A percentile compares a stretch with the other conserved stretches of the same genome.
Conservation (phyloP, 2,797 vertebrate species). For the Falco rusticolus region DNA sequence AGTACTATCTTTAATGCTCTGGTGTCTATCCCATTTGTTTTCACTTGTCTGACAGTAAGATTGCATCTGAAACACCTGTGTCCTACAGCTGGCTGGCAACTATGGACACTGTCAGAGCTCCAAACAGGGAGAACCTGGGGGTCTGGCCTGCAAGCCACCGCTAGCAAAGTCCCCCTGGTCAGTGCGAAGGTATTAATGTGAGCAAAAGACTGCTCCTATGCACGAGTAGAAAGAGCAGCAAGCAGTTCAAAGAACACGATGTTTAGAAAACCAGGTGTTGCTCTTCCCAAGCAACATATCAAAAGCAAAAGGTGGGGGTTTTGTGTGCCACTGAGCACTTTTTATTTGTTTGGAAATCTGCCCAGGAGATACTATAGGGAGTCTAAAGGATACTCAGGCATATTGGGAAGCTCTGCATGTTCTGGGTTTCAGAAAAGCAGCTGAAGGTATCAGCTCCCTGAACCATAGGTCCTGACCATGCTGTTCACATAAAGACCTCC, state of each 20-base stretch:
- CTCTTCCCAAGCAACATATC: not conserved
- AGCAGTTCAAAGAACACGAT: not conserved
- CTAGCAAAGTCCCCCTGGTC: not conserved
- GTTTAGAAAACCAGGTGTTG: not conserved
- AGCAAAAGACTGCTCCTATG: not conserved
- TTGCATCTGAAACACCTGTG: not conserved
- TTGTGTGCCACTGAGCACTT: not conserved
- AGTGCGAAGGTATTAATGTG: fast-evolving
- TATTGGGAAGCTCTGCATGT: fast-evolving
- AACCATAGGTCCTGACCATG: not conserved
- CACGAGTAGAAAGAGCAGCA: fast-evolving
- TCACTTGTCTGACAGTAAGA: not conserved
- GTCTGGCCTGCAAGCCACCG: not conserved
- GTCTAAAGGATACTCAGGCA: not conserved
- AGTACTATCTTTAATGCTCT: not conserved
- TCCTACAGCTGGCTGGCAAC: not conserved
- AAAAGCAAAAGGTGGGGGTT: not conserved
- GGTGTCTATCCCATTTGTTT: not conserved
- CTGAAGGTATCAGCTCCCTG: not conserved
- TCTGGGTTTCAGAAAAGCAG: not conserved
- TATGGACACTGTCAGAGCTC: not conserved
- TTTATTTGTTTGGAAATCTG: not conserved
- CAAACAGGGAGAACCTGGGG: not conserved
- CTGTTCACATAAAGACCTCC: not conserved
- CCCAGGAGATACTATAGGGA: not conserved